A percentile compares a stretch with the other conserved stretches of the same genome.
Conservation (phyloP, 2,797 vertebrate genomes). For the Mycteria americana region DNA sequence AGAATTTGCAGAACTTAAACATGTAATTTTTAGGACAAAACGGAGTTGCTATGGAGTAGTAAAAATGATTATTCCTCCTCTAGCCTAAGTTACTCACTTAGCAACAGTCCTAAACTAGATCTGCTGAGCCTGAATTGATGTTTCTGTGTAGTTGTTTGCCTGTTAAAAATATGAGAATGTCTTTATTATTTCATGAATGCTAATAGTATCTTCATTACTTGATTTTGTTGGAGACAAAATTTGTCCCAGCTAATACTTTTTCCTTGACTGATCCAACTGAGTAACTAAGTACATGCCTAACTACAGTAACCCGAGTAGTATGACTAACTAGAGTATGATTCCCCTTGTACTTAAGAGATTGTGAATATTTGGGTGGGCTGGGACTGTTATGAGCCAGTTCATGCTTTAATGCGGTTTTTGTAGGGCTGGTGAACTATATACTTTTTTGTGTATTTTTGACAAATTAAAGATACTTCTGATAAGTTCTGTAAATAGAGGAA, state of each 20-base stretch:
- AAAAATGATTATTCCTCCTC: slow-evolving; percentile 1
- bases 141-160: neutral
- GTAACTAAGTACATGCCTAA: neutral
- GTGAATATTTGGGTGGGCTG: neutral
- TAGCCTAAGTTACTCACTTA: slow-evolving; percentile 26
- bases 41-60: slow-evolving; percentile 35
- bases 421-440: neutral
- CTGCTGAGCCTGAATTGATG: neutral
- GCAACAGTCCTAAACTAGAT: slow-evolving; percentile 9
- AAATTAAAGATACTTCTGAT: neutral
- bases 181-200: neutral
- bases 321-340: neutral
- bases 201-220: neutral
- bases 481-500: neutral
- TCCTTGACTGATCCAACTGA: neutral
- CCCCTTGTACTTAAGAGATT: neutral
- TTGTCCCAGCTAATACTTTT: neutral
- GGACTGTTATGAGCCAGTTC: neutral
- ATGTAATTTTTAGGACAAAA: slow-evolving; percentile 6
- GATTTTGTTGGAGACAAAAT: neutral
- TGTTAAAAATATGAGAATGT: neutral
- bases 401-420: neutral
- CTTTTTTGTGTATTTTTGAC: neutral
- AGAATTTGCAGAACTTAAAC: neutral
- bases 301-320: neutral